Evolutionary conservation across 2,797 vertebrate species (phyloP).

Genomic region (Spheniscus humboldti): DNA sequence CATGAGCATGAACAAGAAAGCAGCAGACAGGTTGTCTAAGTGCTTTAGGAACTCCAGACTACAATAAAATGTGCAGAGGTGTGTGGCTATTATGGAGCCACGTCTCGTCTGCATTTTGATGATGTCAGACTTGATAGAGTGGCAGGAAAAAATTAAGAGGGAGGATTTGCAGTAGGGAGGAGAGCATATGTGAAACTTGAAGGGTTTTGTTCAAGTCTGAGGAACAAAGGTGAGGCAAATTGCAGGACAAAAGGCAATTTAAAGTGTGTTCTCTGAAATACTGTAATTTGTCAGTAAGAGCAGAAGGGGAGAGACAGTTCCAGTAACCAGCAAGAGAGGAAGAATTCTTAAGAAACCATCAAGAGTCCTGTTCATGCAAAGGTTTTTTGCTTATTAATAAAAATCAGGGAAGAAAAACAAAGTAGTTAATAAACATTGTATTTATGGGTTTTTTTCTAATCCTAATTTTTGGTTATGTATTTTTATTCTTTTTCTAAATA

Average conservation of each 20-base stretch:
- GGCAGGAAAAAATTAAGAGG: neutral
- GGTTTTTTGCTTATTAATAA: neutral
- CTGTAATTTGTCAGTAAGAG: neutral
- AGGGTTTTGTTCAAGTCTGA: neutral
- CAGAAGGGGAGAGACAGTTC: neutral
- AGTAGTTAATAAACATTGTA: neutral
- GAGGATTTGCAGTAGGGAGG: neutral
- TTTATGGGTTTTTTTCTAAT: neutral
- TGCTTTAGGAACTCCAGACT: neutral
- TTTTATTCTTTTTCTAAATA: neutral
- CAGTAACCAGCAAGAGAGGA: neutral
- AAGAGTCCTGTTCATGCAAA: neutral
- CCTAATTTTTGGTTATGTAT: neutral
- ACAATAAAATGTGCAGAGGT: neutral
- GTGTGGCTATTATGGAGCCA: neutral
- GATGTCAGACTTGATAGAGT: neutral
- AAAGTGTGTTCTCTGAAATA: neutral
- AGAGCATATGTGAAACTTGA: neutral
- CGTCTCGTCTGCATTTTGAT: neutral
- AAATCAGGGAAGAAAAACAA: neutral
- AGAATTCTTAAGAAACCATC: neutral
- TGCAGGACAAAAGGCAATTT: neutral
- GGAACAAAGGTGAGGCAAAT: neutral
- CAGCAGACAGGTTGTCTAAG: neutral
- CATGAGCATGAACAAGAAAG: neutral